phyloP scores from a whole-genome alignment of 2,113 vertebrate species.

The Psittacara wagleri region DNA sequence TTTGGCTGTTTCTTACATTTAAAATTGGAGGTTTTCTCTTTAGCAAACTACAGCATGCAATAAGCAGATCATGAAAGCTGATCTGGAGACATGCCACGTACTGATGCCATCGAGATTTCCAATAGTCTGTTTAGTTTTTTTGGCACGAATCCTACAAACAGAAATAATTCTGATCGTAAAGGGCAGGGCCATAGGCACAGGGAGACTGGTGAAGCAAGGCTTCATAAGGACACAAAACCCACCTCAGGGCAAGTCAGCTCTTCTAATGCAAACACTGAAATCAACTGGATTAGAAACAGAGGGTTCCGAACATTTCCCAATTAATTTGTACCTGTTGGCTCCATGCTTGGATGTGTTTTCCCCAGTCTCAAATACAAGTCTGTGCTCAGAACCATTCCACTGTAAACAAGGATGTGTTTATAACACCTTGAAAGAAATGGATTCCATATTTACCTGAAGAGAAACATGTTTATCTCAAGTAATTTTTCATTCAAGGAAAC shows the following conservation, averaged over 20 bases:
- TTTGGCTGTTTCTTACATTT: neutral
- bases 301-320: neutral
- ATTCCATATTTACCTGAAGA: neutral
- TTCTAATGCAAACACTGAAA: neutral
- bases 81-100: neutral
- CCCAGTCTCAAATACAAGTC: neutral
- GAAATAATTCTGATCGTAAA: neutral
- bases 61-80: neutral
- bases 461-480: neutral
- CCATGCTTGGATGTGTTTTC: neutral
- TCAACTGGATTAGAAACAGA: neutral
- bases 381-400: neutral
- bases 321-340: neutral
- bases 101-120: neutral
- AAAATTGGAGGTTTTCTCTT: neutral
- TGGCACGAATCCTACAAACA: neutral
- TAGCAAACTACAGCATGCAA: neutral
- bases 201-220: neutral
- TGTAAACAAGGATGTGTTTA: neutral
- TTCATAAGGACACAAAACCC: neutral
- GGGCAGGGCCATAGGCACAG: neutral
- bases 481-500: neutral
- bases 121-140: neutral
- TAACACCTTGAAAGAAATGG: neutral
- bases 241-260: neutral